Evolutionary conservation across 2,797 vertebrate species (phyloP), one percentile per base, ranked within the genome.

Genomic region (Apodemus agrarius): DNA sequence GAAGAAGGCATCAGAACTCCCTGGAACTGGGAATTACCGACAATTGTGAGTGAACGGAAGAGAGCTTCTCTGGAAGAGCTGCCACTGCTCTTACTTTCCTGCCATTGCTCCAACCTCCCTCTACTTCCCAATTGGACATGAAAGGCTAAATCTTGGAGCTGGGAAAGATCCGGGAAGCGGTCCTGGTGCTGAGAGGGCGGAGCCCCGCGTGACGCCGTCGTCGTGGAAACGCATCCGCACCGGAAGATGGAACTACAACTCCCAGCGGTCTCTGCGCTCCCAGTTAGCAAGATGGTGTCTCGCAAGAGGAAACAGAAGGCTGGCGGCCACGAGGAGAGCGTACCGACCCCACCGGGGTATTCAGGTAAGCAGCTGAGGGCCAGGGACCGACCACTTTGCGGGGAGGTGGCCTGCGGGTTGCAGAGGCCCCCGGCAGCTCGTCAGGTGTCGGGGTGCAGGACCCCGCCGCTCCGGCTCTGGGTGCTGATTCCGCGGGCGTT

Each of bases 231-330:
- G 31, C n/a, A 2, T 10, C 4, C 0, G 37, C 0, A 6, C 43
- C 17, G 13, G 5, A 0, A 49, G 0, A 1, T 21, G 0, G 59
- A 92, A 98, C 98, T 96, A 97, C 98, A 87, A 0, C 76, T 98
- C 98, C 98, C 98, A 14, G 76, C 54, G 0, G 31, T 1, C 96
- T 72, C 13, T 6, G 96, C 97, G 90, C 1, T 67, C 34, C 43
- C 21, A 5, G 59, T 0, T 12, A 6, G 43, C 72, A 99, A 99
- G 91, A 99, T 99, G 99, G 99, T 99, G 97, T 96, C 98, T 61
- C 92, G 98, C 97, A 37, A 14, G 49, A 95, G 67, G 97, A 98
- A 98, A 93, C 98, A 98, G 78, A 99, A n/a, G 16, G 93, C n/a
- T 0, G 24, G 67, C 0, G 43, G 21, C 0, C 0, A 11, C 0